Base-by-base conservation (phyloP, 2,797 vertebrate genomes). In the Masticophis lateralis region DNA sequence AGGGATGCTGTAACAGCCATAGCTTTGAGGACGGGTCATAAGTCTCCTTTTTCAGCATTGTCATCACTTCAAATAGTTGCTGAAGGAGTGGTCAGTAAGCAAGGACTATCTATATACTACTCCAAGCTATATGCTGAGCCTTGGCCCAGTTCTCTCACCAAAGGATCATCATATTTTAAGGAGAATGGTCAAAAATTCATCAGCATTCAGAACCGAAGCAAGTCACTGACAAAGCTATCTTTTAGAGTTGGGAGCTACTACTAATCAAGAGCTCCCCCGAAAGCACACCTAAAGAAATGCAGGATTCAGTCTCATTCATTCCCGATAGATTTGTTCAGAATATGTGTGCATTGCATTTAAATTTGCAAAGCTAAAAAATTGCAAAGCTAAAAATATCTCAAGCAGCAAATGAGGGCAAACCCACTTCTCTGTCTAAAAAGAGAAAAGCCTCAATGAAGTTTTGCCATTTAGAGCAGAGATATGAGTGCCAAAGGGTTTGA, bases 191-290 rank as follows among this genome's bases (percentile, higher is more conserved):
- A 89, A 61, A 57, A 16, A 55, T 11, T 63, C 69, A 88, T 0
- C 74, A 32, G 0, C 79, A 25, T 86, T 92, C 51, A 12, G 13
- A 5, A 16, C 25, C 56, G 92, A 69, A 32, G 3, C 1, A 25
- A 69, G 47, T 88, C 0, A 1, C 22, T 87, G 11, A 22, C 57
- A 43, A 91, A 16, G n/a, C 10, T 66, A 0, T 7, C 18, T 94
- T n/a, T 25, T 86, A 87, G 7, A 22, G 28, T 90, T 92, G n/a
- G 25, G 8, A 43, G 27, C 37, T 93, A 92, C 56, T 91, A n/a
- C 92, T 94, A 4, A 86, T 59, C 92, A 92, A 86, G 91, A 94
- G 93, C 94, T 93, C 96, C 97, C 94, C 53, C 96, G 97, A 94
- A 86, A 97, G 96, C 93, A 95, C 5, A 25, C 0, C 51, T 53